Evolutionary conservation across 2,113 vertebrate genomes (phyloP).

Genomic region (Oophaga pumilio): DNA sequence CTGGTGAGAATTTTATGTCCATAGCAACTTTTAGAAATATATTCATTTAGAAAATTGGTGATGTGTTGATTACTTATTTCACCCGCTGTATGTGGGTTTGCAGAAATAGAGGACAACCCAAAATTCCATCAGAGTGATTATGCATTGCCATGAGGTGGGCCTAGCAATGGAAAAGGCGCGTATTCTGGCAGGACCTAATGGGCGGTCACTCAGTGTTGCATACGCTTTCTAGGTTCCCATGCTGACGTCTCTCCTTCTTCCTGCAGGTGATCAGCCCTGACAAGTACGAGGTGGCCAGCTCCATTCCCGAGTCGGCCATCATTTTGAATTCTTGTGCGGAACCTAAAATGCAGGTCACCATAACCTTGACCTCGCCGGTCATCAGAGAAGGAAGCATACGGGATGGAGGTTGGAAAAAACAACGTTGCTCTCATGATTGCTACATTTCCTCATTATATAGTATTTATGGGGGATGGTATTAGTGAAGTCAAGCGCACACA

Average conservation of each 20-base stretch:
- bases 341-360: conserved; percentile 98
- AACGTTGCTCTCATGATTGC: conserved; percentile 64
- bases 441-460: conserved; percentile 56
- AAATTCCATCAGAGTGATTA: too few species aligned
- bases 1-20: too few species aligned
- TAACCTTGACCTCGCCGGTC: conserved; percentile 94
- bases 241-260: conserved; percentile 35
- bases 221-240: too few species aligned
- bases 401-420: conserved; percentile 94
- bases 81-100: too few species aligned
- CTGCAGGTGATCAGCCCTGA: conserved; percentile 90
- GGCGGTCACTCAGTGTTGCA: too few species aligned
- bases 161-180: too few species aligned
- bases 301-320: conserved; percentile 88
- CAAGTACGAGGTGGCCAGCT: conserved; percentile 94
- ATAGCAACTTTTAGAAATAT: too few species aligned
- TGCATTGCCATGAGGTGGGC: too few species aligned
- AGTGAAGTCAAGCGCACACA: conserved; percentile 67
- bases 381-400: conserved; percentile 90
- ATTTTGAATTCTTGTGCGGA: conserved; percentile 89
- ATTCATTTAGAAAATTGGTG: too few species aligned
- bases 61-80: too few species aligned
- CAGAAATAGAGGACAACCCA: too few species aligned
- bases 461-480: conserved; percentile 71
- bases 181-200: too few species aligned